Evolutionary conservation across 1,140 invertebrate species (phyloP).

Genomic region (Sitobion miscanthi): DNA sequence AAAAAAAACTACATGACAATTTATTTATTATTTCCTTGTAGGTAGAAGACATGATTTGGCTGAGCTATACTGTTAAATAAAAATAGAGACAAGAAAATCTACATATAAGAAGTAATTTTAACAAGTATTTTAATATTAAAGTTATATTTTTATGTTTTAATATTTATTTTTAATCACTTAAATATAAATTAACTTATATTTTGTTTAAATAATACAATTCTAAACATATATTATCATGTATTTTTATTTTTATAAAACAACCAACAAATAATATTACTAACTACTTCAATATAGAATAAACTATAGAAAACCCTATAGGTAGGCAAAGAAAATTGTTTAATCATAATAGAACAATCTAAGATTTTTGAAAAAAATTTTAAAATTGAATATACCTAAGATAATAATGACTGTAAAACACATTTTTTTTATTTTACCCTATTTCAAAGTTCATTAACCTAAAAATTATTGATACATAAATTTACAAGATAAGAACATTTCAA

Average conservation of each 20-base stretch:
- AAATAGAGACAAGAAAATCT: neutral
- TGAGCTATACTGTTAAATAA: neutral
- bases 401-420: too few relatives aligned
- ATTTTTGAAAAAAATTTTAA: neutral
- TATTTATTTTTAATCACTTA: neutral
- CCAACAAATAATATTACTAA: neutral
- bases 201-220: neutral
- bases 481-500: neutral
- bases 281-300: neutral
- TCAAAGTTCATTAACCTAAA: neutral
- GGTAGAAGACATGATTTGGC: slow-evolving; percentile 27
- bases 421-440: neutral
- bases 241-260: too few relatives aligned
- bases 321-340: too few relatives aligned
- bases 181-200: neutral
- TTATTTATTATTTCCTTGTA: slow-evolving; percentile 55
- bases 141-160: neutral
- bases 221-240: neutral
- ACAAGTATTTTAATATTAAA: neutral
- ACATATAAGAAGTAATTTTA: neutral
- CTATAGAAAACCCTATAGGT: neutral
- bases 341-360: neutral
- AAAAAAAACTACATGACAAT: slow-evolving; percentile 27
- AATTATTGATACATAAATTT: neutral
- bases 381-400: neutral